Conservation (phyloP, 1,140 invertebrate species). For the Lasaia peninsularis region DNA sequence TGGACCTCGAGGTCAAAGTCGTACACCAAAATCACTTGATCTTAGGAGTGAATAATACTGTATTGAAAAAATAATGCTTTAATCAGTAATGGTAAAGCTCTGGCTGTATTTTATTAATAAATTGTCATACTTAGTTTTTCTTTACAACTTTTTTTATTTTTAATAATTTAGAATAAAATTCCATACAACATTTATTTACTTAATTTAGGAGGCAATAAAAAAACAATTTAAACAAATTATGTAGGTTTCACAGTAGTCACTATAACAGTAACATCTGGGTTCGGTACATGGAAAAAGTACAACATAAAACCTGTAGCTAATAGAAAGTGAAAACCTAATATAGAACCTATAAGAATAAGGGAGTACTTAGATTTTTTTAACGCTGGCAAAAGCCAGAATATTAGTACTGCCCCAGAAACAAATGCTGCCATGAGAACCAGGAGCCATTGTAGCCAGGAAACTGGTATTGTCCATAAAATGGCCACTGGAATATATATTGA, state of each 20-base stretch:
- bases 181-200: background rate
- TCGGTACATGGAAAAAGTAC: constrained; percentile 71
- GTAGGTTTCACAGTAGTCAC: constrained; percentile 25
- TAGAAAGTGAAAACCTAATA: constrained; percentile 87
- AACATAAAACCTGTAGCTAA: constrained; percentile 92
- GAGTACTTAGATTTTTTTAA: constrained; percentile 83
- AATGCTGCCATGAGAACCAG: constrained; percentile 88
- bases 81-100: no score
- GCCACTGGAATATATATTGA: constrained; percentile 96
- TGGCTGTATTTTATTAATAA: no score
- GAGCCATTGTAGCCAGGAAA: constrained; percentile 91
- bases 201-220: constrained; percentile 3
- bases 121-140: no score
- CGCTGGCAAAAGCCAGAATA: constrained; percentile 88
- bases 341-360: constrained; percentile 81
- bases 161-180: background rate
- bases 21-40: no score
- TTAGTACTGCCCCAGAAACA: constrained; percentile 90
- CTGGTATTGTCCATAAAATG: constrained; percentile 94
- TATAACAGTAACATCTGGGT: constrained; percentile 16
- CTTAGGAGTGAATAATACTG: no score
- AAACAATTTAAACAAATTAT: background rate
- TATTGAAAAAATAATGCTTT: no score
- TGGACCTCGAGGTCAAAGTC: no score
- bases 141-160: no score